phyloP scores from a whole-genome alignment of 53 echinoderm and acorn worm genomes.

The Antedon mediterranea region DNA sequence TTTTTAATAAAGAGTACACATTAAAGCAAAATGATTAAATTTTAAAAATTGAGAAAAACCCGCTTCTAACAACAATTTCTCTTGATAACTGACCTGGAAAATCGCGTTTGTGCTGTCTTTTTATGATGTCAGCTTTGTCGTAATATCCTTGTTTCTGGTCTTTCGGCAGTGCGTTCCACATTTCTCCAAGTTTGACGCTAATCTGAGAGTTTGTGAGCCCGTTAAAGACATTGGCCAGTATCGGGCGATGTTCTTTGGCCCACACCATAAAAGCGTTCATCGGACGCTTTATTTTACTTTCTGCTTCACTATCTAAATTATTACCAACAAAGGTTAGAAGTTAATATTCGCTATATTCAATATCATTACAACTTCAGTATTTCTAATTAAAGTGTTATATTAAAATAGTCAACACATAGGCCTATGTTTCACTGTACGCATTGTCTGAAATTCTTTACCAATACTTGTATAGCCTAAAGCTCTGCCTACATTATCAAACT shows the following conservation, averaged over 20 bases:
- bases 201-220: conserved; percentile 62
- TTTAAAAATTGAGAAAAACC: not conserved
- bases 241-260: conserved; percentile 46
- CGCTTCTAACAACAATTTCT: no score
- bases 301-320: not conserved
- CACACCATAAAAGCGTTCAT: conserved; percentile 99
- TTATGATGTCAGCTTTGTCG: conserved; percentile 55
- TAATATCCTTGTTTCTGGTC: conserved; percentile 59
- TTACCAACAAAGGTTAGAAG: no score
- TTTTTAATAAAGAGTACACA: no score
- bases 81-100: conserved; percentile 48
- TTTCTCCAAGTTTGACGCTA: conserved; percentile 62
- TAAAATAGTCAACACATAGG: no score
- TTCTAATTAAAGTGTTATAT: no score
- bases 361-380: no score
- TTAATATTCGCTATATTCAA: no score
- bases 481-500: no score
- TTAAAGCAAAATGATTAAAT: not conserved
- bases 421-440: no score
- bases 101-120: conserved; percentile 59
- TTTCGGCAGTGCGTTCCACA: conserved; percentile 58
- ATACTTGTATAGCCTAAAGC: no score
- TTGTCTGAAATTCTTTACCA: no score
- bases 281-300: conserved; percentile 52
- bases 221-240: conserved; percentile 29